These are phyloP conservation scores for Telmatochromis sp. DNA, from an alignment of 2,113 vertebrate species.

Conservation along the genomic window DNA sequence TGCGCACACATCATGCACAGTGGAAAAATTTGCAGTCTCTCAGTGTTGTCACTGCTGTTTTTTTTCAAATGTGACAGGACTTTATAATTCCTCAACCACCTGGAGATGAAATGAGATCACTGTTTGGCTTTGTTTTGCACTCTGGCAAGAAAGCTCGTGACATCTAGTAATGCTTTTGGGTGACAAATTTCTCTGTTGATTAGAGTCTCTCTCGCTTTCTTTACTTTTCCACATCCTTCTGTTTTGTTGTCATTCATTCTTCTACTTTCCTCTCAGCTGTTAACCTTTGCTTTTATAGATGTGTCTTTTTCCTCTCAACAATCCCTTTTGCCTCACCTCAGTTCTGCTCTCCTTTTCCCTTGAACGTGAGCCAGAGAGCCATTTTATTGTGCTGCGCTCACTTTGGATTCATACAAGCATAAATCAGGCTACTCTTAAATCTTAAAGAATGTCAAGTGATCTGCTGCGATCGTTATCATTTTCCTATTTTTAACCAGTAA, in stretches of 20 bases:
- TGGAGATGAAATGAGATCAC: neutral
- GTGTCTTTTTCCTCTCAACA: neutral
- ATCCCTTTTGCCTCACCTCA: neutral
- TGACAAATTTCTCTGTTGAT: neutral
- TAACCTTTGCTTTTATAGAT: neutral
- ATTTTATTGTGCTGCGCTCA: conserved; percentile 14
- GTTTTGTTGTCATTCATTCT: neutral
- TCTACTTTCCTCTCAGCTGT: neutral
- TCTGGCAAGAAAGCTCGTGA: neutral
- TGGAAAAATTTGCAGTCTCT: conserved; percentile 14
- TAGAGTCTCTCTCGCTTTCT: neutral
- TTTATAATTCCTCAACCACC: conserved; percentile 8
- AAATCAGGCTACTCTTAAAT: conserved; percentile 21
- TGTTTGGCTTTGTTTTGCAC: neutral
- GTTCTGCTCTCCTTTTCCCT: neutral
- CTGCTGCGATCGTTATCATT: conserved; percentile 36
- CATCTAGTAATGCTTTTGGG: neutral
- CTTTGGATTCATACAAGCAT: conserved; percentile 11
- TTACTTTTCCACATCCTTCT: neutral
- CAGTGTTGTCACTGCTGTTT: neutral
- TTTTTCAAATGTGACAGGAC: conserved; percentile 12
- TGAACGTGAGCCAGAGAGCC: conserved; percentile 8
- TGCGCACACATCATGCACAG: neutral
- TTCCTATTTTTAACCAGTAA: neutral
- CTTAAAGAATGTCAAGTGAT: conserved; percentile 11